These are phyloP conservation scores for Strigamia maritima DNA, from an alignment of 2,888 invertebrate genomes.

Conservation along the genomic window DNA sequence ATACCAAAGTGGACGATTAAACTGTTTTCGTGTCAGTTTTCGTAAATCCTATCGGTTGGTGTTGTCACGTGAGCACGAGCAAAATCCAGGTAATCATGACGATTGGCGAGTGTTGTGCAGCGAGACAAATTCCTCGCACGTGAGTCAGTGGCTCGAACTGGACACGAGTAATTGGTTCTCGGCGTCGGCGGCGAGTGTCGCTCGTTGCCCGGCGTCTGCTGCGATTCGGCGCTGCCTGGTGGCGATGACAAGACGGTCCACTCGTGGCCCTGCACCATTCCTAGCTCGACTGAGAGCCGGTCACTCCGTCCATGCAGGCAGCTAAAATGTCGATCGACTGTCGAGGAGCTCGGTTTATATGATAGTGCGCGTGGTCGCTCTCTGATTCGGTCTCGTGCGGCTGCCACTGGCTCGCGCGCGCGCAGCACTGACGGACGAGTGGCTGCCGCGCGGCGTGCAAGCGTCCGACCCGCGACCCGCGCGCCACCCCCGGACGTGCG, in stretches of 20 bases:
- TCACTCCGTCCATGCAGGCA: slow-evolving; percentile 11
- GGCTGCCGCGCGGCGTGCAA: slow-evolving; percentile 34
- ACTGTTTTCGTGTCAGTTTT: slow-evolving; percentile 10
- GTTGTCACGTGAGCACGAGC: slow-evolving; percentile 6
- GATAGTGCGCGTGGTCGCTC: slow-evolving; percentile 16
- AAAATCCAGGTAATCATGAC: slow-evolving; percentile 11
- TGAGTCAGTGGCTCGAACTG: slow-evolving; percentile 31
- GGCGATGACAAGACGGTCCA: slow-evolving; percentile 5
- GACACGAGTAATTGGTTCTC: slow-evolving; percentile 2
- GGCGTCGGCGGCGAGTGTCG: slow-evolving; percentile 22
- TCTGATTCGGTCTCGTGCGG: slow-evolving; percentile 13
- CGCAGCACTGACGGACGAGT: slow-evolving; percentile 36
- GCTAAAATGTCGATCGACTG: not conserved
- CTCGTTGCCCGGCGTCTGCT: slow-evolving; percentile 12
- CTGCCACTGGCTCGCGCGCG: slow-evolving; percentile 27
- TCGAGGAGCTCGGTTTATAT: not conserved
- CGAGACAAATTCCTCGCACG: not conserved
- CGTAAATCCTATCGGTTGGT: not conserved
- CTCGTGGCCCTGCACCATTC: slow-evolving; percentile 18
- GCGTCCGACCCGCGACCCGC: slow-evolving; percentile 37
- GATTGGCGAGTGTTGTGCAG: not conserved
- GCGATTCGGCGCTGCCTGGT: slow-evolving; percentile 4
- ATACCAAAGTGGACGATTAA: not conserved
- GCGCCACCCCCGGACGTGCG: slow-evolving; percentile 39
- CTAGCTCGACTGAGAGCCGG: not conserved